Percentiles rank a stretch among this genome's conserved stretches.
phyloP scores from a whole-genome alignment of 2,797 vertebrate species.

The Thalassophryne amazonica region DNA sequence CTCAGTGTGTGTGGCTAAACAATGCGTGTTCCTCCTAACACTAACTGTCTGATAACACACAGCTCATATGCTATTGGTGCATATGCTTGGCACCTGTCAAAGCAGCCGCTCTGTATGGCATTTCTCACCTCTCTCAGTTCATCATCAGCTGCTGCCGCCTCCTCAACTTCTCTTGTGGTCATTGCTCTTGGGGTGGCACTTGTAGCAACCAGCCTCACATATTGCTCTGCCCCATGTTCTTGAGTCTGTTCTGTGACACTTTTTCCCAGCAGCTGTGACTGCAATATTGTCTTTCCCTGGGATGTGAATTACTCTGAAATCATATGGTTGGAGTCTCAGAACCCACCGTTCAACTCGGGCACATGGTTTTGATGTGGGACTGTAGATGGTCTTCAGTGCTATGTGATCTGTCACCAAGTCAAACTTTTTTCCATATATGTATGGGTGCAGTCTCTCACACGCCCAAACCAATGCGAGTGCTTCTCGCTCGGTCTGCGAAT shows the following conservation, averaged over 20 bases:
- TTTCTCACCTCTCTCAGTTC: neutral
- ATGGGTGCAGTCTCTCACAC: conserved; percentile 19
- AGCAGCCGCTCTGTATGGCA: conserved; percentile 15
- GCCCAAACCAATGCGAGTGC: conserved; percentile 13
- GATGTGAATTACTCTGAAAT: conserved; percentile 6
- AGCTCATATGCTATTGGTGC: conserved; percentile 6
- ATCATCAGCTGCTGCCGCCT: neutral
- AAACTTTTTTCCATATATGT: conserved; percentile 16
- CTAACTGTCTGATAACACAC: conserved; percentile 3
- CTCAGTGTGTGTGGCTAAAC: conserved; percentile 1
- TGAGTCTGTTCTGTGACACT: neutral
- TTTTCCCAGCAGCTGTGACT: conserved; percentile 1
- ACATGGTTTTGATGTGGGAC: conserved; percentile 5
- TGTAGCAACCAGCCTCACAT: conserved; percentile 24
- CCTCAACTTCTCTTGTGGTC: conserved; percentile 11
- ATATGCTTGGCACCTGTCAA: conserved; percentile 13
- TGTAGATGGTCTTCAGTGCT: conserved; percentile 6
- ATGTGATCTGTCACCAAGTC: conserved; percentile 23
- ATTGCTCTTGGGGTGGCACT: conserved; percentile 7
- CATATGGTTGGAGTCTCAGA: conserved; percentile 1
- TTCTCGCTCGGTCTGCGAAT: conserved; percentile 1
- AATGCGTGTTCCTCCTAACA: conserved; percentile 3
- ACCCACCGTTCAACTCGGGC: conserved; percentile 1
- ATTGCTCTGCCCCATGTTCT: conserved; percentile 5
- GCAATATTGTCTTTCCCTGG: conserved; percentile 12